These are phyloP conservation scores for Dione vanillae DNA, from an alignment of 2,888 invertebrate genomes.

Conservation along the genomic window DNA sequence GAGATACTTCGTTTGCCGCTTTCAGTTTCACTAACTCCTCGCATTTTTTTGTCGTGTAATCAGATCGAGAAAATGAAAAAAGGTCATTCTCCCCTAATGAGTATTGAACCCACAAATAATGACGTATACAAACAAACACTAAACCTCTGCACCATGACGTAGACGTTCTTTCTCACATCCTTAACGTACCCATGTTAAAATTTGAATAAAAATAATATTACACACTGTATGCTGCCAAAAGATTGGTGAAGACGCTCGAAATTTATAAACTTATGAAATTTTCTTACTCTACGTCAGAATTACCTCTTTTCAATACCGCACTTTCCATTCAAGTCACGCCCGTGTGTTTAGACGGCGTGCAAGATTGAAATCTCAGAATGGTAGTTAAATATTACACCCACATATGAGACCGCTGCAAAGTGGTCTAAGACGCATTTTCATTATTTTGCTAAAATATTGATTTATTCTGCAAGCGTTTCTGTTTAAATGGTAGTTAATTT, in stretches of 20 bases:
- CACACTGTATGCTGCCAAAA: background rate
- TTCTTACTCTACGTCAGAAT: conserved; percentile 16
- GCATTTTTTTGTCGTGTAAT: too few relatives aligned
- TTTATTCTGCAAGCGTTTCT: too few relatives aligned
- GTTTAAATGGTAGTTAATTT: too few relatives aligned
- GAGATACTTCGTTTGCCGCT: too few relatives aligned
- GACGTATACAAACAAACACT: too few relatives aligned
- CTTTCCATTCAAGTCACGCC: conserved; percentile 55
- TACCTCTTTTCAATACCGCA: conserved; percentile 31
- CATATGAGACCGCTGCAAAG: conserved; percentile 2
- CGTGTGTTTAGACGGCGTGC: conserved; percentile 53
- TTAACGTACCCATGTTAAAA: background rate
- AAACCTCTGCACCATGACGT: too few relatives aligned
- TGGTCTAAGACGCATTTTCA: background rate
- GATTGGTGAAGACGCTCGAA: conserved; percentile 13
- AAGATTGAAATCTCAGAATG: conserved; percentile 54
- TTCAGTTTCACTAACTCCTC: too few relatives aligned
- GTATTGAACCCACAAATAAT: too few relatives aligned
- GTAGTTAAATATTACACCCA: conserved; percentile 43
- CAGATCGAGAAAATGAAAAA: too few relatives aligned
- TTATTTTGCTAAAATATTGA: background rate
- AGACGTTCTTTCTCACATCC: too few relatives aligned
- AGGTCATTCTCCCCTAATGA: too few relatives aligned
- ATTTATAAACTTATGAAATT: conserved; percentile 24
- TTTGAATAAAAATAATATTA: conserved; percentile 12